Base-by-base conservation (phyloP, 2,888 invertebrate species). In the Ashinkailepas kermadecensis region DNA sequence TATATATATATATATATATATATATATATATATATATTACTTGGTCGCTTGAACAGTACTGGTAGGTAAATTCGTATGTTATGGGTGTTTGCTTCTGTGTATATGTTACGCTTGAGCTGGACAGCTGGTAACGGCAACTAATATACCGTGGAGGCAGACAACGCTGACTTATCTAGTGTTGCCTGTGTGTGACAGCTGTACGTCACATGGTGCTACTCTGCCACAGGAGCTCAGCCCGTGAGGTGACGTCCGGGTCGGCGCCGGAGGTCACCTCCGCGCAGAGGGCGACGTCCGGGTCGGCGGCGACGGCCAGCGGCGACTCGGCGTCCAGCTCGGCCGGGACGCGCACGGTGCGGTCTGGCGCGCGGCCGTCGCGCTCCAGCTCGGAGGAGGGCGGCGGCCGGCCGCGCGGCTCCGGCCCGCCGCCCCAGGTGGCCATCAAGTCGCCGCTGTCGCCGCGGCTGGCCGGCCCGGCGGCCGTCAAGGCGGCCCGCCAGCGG, bases 401-500 rank as follows among this genome's bases (percentile, higher is more conserved):
- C 65, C 23, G 9, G 23, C 11, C 23, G 23, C 1, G 23, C 23
- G 65, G 23, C 65, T 62, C 62, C 15, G 62, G 62, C 62, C 15
- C 39, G 39, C 9, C 74, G 54, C 21, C 4, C 6, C 59, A 59
- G 56, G 74, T 74, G 74, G 12, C 74, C 10, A 74, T 74, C 57
- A 81, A 81, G 65, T 64, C 81, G 11, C 79, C 81, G 11, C 64
- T 81, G 39, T 78, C 78, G 39, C 81, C 81, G 18, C 78, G 79
- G 18, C n/a, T 58, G 74, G 25, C 39, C 11, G 59, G 74, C 74
- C 21, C 74, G 0, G 74, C 74, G 10, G 74, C 74, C 1, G 80
- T 59, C 13, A 80, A 82, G 67, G 67, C 58, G 12, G 64, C 80
- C 58, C 82, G 39, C 15, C 78, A 23, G 62, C 81, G 57, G 62